Evolutionary conservation across 30 jellyfish, hydroid and myxozoan species (phyloP).

Genomic region (Chironex yamaguchii): DNA sequence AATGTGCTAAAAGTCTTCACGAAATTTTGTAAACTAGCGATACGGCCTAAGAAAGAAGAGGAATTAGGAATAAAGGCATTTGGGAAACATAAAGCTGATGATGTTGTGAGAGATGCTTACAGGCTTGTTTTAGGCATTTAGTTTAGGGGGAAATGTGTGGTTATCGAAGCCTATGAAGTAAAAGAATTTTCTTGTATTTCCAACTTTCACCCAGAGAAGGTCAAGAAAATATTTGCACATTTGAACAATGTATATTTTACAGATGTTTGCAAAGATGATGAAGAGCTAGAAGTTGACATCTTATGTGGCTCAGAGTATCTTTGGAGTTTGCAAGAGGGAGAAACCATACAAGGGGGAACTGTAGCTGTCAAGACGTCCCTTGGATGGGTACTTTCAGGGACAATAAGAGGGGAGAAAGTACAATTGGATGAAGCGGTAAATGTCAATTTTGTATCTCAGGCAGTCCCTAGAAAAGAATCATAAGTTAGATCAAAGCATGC

Average conservation of each 20-base stretch:
- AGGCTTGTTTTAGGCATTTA: background rate
- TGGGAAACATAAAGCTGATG: slow-evolving; percentile 17
- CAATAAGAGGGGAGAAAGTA: slow-evolving; percentile 44
- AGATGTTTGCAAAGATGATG: slow-evolving; percentile 30
- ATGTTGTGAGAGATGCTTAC: background rate
- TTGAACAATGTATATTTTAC: slow-evolving; percentile 21
- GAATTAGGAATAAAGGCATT: slow-evolving; percentile 42
- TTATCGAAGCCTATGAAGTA: slow-evolving; percentile 36
- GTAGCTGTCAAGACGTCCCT: slow-evolving; percentile 32
- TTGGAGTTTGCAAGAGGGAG: slow-evolving; percentile 15
- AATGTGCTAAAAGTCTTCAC: too few relatives aligned
- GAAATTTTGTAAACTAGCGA: slow-evolving; percentile 1
- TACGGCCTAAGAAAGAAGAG: slow-evolving; percentile 13
- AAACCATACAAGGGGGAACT: slow-evolving; percentile 23
- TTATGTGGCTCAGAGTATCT: slow-evolving; percentile 29
- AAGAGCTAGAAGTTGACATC: slow-evolving; percentile 29
- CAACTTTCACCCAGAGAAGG: slow-evolving; percentile 19
- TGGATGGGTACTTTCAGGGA: slow-evolving; percentile 35
- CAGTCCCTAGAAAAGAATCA: background rate
- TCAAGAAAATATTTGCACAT: slow-evolving; percentile 20
- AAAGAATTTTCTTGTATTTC: slow-evolving; percentile 24
- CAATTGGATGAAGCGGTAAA: background rate
- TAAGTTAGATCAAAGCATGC: background rate
- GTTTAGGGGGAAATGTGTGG: slow-evolving; percentile 11
- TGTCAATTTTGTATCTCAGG: slow-evolving; percentile 13